Conservation (phyloP, 2,113 vertebrate genomes). For the Aramus guarauna region DNA sequence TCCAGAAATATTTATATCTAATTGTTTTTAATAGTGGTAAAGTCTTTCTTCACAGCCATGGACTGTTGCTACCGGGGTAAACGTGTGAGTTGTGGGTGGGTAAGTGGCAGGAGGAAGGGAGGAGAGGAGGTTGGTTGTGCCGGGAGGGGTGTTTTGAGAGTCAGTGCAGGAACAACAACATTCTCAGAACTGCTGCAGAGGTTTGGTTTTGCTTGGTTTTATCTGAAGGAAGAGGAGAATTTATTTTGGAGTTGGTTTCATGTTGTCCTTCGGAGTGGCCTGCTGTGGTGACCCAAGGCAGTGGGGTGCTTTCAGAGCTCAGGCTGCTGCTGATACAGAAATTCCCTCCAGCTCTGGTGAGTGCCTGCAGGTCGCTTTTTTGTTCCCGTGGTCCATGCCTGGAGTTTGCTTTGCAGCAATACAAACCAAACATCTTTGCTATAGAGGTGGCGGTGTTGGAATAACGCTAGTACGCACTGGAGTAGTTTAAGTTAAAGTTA, state of each 20-base stretch:
- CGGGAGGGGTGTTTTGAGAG: fast-evolving
- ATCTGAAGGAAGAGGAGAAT: background rate
- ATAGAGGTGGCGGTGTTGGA: background rate
- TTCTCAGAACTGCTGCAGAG: background rate
- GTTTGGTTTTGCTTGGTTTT: background rate
- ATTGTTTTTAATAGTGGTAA: background rate
- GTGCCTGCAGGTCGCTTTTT: background rate
- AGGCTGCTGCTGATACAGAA: background rate
- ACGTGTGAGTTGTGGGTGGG: fast-evolving
- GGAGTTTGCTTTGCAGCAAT: background rate
- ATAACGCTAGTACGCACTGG: background rate
- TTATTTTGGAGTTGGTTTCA: background rate
- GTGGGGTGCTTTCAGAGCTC: background rate
- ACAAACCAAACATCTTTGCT: background rate
- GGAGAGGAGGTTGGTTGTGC: background rate
- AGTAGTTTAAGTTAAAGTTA: background rate
- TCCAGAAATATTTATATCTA: background rate
- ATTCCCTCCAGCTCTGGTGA: background rate
- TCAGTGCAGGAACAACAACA: fast-evolving
- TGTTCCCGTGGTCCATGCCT: background rate
- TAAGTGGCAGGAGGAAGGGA: background rate
- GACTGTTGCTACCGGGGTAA: background rate
- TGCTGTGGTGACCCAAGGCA: background rate
- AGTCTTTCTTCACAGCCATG: background rate
- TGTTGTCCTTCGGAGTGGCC: background rate